Evolutionary conservation across 2,888 invertebrate genomes (phyloP).

Genomic region (Drosophila parthenogenetica): DNA sequence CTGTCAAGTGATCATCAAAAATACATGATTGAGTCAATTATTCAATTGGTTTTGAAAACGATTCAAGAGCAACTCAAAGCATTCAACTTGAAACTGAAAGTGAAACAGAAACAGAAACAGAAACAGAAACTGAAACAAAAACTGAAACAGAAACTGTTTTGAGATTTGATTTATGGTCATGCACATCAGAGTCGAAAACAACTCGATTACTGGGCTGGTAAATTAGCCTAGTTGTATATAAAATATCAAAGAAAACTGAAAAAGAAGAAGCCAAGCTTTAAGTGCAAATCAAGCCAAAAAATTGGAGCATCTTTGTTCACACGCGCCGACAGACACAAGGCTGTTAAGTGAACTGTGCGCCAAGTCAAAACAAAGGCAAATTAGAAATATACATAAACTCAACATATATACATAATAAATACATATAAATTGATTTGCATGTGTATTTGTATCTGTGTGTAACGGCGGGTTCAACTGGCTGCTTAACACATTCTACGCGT

Average conservation of each 20-base stretch:
- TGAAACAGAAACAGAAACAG: slow-evolving; percentile 36
- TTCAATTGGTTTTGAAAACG: slow-evolving; percentile 40
- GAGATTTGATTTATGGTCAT: slow-evolving; percentile 53
- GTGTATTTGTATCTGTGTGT: slow-evolving; percentile 10
- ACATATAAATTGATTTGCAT: not conserved
- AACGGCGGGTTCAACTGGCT: slow-evolving; percentile 40
- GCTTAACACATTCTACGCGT: slow-evolving; percentile 66
- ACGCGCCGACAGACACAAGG: slow-evolving; percentile 69
- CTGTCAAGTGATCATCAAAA: slow-evolving; percentile 36
- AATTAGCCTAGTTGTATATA: slow-evolving; percentile 66
- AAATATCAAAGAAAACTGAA: slow-evolving; percentile 1
- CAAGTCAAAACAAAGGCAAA: slow-evolving; percentile 61
- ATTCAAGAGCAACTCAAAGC: slow-evolving; percentile 53
- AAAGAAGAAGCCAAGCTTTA: slow-evolving; percentile 21
- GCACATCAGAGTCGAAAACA: slow-evolving; percentile 13
- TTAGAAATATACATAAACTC: slow-evolving; percentile 58
- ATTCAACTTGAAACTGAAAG: slow-evolving; percentile 24
- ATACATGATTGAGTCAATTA: slow-evolving; percentile 51
- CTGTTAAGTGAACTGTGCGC: slow-evolving; percentile 44
- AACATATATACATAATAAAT: slow-evolving; percentile 32
- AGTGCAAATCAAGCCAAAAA: slow-evolving; percentile 61
- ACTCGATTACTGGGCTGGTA: slow-evolving; percentile 39
- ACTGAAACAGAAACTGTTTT: slow-evolving; percentile 39
- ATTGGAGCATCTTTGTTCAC: slow-evolving; percentile 70
- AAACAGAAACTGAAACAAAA: slow-evolving; percentile 32